Base-by-base conservation (phyloP, 2,113 vertebrate species). In the Rhinolophus ferrumequinum region DNA sequence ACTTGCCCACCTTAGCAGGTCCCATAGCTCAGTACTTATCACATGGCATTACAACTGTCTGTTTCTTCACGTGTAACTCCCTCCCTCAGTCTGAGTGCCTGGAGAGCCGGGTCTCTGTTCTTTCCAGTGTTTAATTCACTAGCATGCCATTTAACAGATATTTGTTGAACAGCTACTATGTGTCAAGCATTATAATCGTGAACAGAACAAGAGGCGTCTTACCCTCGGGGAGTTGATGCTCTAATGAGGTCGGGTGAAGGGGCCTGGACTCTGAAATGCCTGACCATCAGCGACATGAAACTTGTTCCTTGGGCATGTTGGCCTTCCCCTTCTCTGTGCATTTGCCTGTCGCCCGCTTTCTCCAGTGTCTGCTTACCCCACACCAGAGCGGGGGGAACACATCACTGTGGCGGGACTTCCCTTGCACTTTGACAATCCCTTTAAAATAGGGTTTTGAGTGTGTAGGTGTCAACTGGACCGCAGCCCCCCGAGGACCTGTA, bases 31-130 rank as follows among this genome's bases (percentile, higher is more conserved):
- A 26, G 30, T 28, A 11, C 56, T 30, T 15, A 16, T 72, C 9
- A 5, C 9, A 0, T 5, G 54, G 13, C 19, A 0, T 38, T 6
- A 0, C 2, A 8, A 4, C 16, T 1, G 10, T 60, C 44, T 13
- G 6, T 30, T 44, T 47, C 16, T 28, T 67, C 38, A 58, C 30
- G 38, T 15, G 19, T 33, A 15, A 72, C 9, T 8, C 14, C 54
- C 21, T 69, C 8, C n/a, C 35, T 75, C 16, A 9, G 47, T 14
- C 21, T 35, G 28, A 58, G 33, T 10, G 2, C 62, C 28, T 28
- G 26, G 80, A 67, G 28, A 44, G 56, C 60, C 7, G 13, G 16
- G 7, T 12, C 76, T 54, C 18, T 7, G 22, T 12, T 70, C 73
- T 30, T 5, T 10, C 21, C 24, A 7, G 19, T 7, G 35, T 60